Evolutionary conservation across 2,888 invertebrate genomes (phyloP), one percentile per base, ranked within the genome.

Genomic region (Hypselothyrea guttata): DNA sequence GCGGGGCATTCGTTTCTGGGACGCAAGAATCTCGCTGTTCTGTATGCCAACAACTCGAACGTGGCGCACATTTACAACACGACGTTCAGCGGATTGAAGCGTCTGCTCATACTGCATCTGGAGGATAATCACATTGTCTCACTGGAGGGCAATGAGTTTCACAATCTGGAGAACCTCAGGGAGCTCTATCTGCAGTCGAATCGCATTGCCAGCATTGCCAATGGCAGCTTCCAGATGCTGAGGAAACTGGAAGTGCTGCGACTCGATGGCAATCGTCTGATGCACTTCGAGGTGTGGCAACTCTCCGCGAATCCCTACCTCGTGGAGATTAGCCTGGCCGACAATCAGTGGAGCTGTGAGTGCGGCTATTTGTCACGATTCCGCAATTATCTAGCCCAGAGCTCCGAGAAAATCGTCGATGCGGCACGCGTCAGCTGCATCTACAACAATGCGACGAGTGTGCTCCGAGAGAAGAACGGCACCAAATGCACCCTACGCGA

Each of bases 311-410:
- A 96, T 91, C 95, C 96, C 15, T 96, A 96, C 90, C 92, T 97
- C 86, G 94, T 95, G n/a, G 95, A 95, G 90, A 94, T 97, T 81
- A 94, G 94, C 51, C 91, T 97, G 68, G 93, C 94, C 55, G 94
- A 94, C 79, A 97, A 97, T 89, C 94, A 95, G 45, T 97, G 97
- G 97, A 95, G 95, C 69, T 97, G 97, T 90, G 96, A 96, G 88
- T 98, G 97, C 90, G 93, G 93, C 78, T 97, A 95, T 89, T 90
- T 96, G 83, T 93, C 94, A 76, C 93, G 94, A 87, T 95, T 95
- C 87, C 93, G 95, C 82, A 93, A 92, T 75, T 97, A 96, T 94
- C 92, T 97, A 86, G 93, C 93, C 79, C 92, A 93, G 62, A 95
- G 95, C 89, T 91, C 93, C 41, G 95, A 94, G 59, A 96, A 96